A percentile compares a stretch with the other conserved stretches of the same genome.
phyloP scores from a whole-genome alignment of 2,888 invertebrate genomes.

The Diogma glabrata region DNA sequence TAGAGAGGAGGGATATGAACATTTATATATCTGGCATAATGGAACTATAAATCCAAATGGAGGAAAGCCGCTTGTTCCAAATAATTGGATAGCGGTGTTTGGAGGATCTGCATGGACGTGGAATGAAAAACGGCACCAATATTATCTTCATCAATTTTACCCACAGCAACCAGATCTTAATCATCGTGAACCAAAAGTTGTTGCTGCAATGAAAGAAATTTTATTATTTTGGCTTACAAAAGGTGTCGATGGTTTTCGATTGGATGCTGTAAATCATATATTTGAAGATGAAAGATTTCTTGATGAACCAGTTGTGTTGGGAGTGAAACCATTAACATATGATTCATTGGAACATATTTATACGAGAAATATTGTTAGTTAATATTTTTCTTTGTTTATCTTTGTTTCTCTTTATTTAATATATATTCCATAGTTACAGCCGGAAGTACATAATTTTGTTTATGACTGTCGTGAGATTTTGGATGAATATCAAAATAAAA shows the following conservation, averaged over 20 bases:
- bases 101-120: conserved; percentile 66
- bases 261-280: conserved; percentile 61
- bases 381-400: no score
- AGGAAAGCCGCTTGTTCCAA: conserved; percentile 35
- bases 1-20: conserved; percentile 46
- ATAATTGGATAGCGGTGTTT: conserved; percentile 46
- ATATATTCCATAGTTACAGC: no score
- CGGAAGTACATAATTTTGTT: conserved; percentile 50
- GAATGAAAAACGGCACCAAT: conserved; percentile 50
- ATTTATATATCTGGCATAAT: conserved; percentile 56
- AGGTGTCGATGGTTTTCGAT: conserved; percentile 78
- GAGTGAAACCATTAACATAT: conserved; percentile 40
- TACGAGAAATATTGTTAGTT: conserved; percentile 50
- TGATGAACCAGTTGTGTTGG: conserved; percentile 43
- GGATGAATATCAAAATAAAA: conserved; percentile 40
- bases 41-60: conserved; percentile 23
- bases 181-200: conserved; percentile 55
- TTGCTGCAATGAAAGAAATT: conserved; percentile 51
- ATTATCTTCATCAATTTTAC: conserved; percentile 70
- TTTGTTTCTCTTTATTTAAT: no score
- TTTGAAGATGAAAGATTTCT: conserved; percentile 45
- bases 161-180: conserved; percentile 71
- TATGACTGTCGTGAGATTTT: conserved; percentile 52
- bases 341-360: conserved; percentile 49
- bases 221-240: conserved; percentile 69